Percentiles rank a stretch among this genome's conserved stretches.
Evolutionary conservation across 1,140 invertebrate species (phyloP).

Genomic region (Rhyzopertha dominica): DNA sequence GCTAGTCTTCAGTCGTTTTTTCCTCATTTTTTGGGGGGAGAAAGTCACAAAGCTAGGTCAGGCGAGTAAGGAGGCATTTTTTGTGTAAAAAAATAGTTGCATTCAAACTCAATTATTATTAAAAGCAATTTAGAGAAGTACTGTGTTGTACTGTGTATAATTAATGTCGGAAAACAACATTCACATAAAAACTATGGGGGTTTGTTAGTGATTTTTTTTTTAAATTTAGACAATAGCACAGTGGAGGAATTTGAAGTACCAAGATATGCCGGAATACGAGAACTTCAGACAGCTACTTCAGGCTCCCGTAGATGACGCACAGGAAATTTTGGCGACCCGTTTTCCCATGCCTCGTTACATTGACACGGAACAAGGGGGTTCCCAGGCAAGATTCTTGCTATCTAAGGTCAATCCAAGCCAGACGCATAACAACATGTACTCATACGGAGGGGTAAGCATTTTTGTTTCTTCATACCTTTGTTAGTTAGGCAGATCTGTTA

Average conservation of each 20-base stretch:
- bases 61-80: no score
- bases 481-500: no score
- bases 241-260: conserved; percentile 92
- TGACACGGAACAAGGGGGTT: conserved; percentile 97
- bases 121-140: no score
- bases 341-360: conserved; percentile 99
- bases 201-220: conserved; percentile 19
- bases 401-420: conserved; percentile 99
- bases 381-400: conserved; percentile 93
- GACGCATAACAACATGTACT: conserved; percentile 99
- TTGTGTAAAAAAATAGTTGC: no score
- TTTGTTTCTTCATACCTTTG: no score
- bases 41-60: no score
- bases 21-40: no score
- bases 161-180: no score
- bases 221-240: conserved; percentile 84
- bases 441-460: conserved; percentile 80
- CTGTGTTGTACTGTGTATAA: background rate
- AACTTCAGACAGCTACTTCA: conserved; percentile 95
- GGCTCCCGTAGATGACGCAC: conserved; percentile 95
- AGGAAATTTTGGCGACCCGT: conserved; percentile 89
- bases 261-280: conserved; percentile 94
- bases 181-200: background rate
- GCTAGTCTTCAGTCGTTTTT: conserved; percentile 1
- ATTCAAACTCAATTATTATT: no score